Evolutionary conservation across 2,113 vertebrate genomes (phyloP).

Genomic region (Ancistrus triradiatus): DNA sequence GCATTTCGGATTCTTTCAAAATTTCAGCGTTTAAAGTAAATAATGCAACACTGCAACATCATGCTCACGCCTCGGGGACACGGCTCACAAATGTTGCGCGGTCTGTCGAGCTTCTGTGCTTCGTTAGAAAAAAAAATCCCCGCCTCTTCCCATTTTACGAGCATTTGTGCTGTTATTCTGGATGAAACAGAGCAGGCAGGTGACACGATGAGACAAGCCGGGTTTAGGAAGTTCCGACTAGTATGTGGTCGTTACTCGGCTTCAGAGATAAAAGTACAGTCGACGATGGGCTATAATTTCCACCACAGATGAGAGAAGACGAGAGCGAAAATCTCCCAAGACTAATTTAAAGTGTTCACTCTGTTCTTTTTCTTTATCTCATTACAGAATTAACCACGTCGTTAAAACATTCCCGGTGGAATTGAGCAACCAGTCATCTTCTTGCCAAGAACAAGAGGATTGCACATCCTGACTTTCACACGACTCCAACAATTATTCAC

Average conservation of each 20-base stretch:
- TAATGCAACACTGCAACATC: slow-evolving; percentile 40
- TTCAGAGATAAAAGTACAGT: slow-evolving; percentile 10
- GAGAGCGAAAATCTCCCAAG: slow-evolving; percentile 66
- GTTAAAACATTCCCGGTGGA: slow-evolving; percentile 71
- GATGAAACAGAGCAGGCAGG: slow-evolving; percentile 9
- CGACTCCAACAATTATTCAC: slow-evolving; percentile 58
- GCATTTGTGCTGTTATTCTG: slow-evolving; percentile 6
- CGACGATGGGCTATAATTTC: slow-evolving; percentile 9
- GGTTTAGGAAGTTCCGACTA: slow-evolving; percentile 17
- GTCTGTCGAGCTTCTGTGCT: slow-evolving; percentile 24
- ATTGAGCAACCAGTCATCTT: slow-evolving; percentile 62
- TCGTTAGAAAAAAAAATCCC: background rate
- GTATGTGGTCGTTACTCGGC: background rate
- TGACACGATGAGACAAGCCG: slow-evolving; percentile 36
- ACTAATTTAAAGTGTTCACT: slow-evolving; percentile 75
- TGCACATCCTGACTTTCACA: slow-evolving; percentile 66
- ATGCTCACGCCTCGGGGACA: slow-evolving; percentile 17
- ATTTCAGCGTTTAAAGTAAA: slow-evolving; percentile 47
- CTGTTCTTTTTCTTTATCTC: slow-evolving; percentile 72
- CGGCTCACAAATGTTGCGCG: slow-evolving; percentile 31
- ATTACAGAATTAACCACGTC: slow-evolving; percentile 73
- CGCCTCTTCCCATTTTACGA: background rate
- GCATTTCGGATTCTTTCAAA: slow-evolving; percentile 21
- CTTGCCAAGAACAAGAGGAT: slow-evolving; percentile 59
- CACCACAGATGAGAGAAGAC: slow-evolving; percentile 42